Evolutionary conservation across 1,140 invertebrate species (phyloP), one percentile per base, ranked within the genome.

Genomic region (Ladona fulva): DNA sequence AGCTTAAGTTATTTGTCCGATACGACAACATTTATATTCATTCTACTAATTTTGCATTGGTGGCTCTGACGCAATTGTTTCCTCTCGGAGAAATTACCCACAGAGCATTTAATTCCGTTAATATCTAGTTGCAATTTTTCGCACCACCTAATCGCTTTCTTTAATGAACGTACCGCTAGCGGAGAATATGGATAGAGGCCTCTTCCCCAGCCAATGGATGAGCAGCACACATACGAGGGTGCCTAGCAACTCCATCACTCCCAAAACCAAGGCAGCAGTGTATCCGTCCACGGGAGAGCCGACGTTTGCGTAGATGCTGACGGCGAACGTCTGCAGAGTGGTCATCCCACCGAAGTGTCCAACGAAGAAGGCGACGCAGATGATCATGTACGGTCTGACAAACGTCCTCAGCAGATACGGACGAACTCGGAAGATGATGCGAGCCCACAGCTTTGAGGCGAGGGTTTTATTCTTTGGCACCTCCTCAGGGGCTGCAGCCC

Each of bases 271-370:
- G 0, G 92, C 92, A 0, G 91, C 92, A 24, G 89, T 88, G 83
- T 92, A 93, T 80, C 91, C 89, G 80, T 92, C 89, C 59, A 94
- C 89, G 0, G 92, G 92, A 0, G 91, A 88, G 25, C 91, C 87
- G 19, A 94, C 81, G 25, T 87, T 87, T 25, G 87, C 86, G 80
- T 93, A 93, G 79, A 94, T 92, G 29, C 88, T 82, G 10, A 94
- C 91, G 0, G 92, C 91, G 80, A 90, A 93, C 0, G 91, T 93
- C 83, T 91, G 90, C 11, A 94, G 82, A 0, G 91, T 90, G 0
- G 89, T 90, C 84, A 89, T 90, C 1, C 93, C 92, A 24, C 90
- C 90, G 78, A 94, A 93, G 78, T 92, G 88, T 0, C 89, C 87
- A 0, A 92, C 86, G 80, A 92, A 92, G 82, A 93, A 93, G 1